phyloP scores from a whole-genome alignment of 2,113 vertebrate species.

The Orthonyx spaldingii region DNA sequence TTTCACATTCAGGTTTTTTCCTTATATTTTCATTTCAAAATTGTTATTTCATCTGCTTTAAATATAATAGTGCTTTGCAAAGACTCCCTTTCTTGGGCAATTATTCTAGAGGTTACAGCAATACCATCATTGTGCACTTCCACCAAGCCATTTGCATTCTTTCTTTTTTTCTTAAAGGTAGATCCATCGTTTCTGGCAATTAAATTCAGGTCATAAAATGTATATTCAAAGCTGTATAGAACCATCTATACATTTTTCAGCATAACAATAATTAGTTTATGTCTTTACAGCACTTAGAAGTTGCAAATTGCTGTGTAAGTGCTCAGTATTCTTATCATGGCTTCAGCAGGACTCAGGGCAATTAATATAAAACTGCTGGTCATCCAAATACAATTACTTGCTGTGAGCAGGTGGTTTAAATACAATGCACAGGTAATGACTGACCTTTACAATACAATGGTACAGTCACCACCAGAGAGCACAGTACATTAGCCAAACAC shows the following conservation, averaged over 20 bases:
- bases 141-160: background rate
- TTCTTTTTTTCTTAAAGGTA: background rate
- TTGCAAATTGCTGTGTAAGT: slow-evolving; percentile 20
- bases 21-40: background rate
- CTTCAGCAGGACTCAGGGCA: slow-evolving; percentile 15
- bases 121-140: background rate
- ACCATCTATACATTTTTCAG: background rate
- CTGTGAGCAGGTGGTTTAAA: slow-evolving; percentile 63
- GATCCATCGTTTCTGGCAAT: slow-evolving; percentile 1
- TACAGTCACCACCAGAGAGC: background rate
- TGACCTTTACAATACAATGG: slow-evolving; percentile 68
- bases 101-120: background rate
- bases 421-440: slow-evolving; percentile 59
- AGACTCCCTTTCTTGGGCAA: background rate
- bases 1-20: background rate
- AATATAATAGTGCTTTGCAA: background rate
- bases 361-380: slow-evolving; percentile 32
- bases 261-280: slow-evolving; percentile 32
- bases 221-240: background rate
- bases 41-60: background rate
- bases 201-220: background rate
- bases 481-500: slow-evolving; percentile 37
- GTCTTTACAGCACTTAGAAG: slow-evolving; percentile 24
- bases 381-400: slow-evolving; percentile 50
- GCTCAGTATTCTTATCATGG: background rate